Base-by-base conservation (phyloP, 2,113 vertebrate species). In the Lepidothrix coronata region DNA sequence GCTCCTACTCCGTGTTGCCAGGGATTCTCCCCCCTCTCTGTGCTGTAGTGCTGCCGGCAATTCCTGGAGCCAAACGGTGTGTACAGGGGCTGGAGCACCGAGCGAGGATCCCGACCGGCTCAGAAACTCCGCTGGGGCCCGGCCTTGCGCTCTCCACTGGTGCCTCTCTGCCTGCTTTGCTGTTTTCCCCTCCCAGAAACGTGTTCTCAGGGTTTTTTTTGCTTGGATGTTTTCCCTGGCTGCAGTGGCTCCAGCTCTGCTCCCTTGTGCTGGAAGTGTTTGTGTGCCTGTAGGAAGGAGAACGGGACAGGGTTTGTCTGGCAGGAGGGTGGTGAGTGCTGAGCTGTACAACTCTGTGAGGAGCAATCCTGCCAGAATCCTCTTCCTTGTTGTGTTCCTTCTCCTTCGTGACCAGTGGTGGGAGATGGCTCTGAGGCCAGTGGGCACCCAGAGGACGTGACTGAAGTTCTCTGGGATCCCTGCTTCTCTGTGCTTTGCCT, bases 341-440 rank as follows among this genome's bases (percentile, higher is more conserved):
- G 4, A 61, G 39, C 77, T 91, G 44, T 20, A 4, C 0, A 1
- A 20, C 51, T 51, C 2, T 4, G 1, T 15, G 75, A 11, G 1
- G 8, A 55, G 19, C 46, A 30, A 4, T 23, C 24, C 44, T 57
- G 43, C 46, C 13, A 2, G 31, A 22, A 23, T 21, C 58, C 4
- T 41, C 19, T 12, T 35, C 51, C 67, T 59, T 16, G 19, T 46
- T 0, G 0, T 0, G 0, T 81, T 82, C 23, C 55, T 61, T 19
- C 51, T 39, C 11, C 52, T 59, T 31, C 6, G 0, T 5, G 33
- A 35, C 46, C 51, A 19, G 11, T 15, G 52, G 17, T 37, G 48
- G 48, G 52, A 23, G 35, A 9, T 35, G n/a, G 21, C 22, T 8
- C 9, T 59, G 57, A 23, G 33, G 57, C n/a, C n/a, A 24, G 57